These are phyloP conservation scores for Diuraphis noxia DNA, from an alignment of 1,140 invertebrate species.

Conservation along the genomic window DNA sequence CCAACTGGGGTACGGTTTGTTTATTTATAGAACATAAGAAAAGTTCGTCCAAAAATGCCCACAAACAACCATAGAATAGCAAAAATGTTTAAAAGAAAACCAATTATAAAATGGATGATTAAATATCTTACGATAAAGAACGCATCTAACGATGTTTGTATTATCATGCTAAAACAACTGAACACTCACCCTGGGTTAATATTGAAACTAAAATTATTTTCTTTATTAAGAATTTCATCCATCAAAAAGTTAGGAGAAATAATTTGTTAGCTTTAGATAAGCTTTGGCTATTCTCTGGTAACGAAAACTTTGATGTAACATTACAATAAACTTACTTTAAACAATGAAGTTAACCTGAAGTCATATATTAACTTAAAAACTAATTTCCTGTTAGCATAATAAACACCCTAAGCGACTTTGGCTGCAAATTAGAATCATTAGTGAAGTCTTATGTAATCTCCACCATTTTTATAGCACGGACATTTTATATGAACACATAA, in stretches of 20 bases:
- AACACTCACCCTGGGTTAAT: neutral
- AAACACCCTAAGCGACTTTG: neutral
- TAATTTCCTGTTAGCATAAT: conserved; percentile 30
- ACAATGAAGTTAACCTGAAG: conserved; percentile 33
- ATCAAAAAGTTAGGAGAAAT: conserved; percentile 19
- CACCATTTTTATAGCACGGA: neutral
- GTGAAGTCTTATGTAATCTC: neutral
- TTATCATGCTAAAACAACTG: neutral
- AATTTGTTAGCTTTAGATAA: conserved; percentile 28
- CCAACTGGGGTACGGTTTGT: neutral
- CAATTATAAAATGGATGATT: neutral
- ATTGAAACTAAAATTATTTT: conserved; percentile 13
- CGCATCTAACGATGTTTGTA: neutral
- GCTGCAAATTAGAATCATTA: conserved; percentile 5
- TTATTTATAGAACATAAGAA: neutral
- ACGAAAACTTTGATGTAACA: conserved; percentile 24
- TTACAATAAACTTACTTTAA: conserved; percentile 22
- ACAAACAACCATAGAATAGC: neutral
- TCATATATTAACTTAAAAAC: conserved; percentile 32
- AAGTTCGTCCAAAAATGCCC: neutral
- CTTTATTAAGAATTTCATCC: conserved; percentile 23
- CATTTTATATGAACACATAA: neutral
- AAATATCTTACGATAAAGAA: neutral
- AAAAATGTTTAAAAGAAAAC: neutral
- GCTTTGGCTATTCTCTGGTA: conserved; percentile 6